Conservation (phyloP, 2,888 invertebrate genomes). For the Leptarthrus brevirostris region DNA sequence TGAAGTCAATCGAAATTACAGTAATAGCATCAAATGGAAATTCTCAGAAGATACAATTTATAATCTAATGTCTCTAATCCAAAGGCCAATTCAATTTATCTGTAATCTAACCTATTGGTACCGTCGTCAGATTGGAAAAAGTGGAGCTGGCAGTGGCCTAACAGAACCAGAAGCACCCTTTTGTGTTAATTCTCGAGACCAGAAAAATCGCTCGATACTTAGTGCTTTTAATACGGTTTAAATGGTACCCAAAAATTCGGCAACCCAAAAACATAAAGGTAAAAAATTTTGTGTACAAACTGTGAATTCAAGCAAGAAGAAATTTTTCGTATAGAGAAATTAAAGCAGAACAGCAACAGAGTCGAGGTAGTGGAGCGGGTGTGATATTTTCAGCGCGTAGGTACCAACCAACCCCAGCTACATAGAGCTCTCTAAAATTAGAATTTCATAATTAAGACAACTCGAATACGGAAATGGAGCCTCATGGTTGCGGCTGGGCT, state of each 20-base stretch:
- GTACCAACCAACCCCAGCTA: slow-evolving; percentile 6
- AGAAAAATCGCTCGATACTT: no score
- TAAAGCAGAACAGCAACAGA: slow-evolving; percentile 4
- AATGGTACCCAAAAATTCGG: no score
- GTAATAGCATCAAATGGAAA: no score
- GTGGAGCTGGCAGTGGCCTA: no score
- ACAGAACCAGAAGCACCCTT: no score
- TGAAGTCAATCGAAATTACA: no score
- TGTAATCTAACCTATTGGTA: no score
- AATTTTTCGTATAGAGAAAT: slow-evolving; percentile 36
- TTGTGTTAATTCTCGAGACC: no score
- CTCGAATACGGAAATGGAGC: slow-evolving; percentile 42
- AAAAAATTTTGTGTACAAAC: slow-evolving; percentile 36
- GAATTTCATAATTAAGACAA: slow-evolving; percentile 48
- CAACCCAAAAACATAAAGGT: slow-evolving; percentile 13
- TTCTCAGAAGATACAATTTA: no score
- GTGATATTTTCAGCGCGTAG: slow-evolving; percentile 37
- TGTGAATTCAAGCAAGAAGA: slow-evolving; percentile 35
- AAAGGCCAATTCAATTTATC: no score
- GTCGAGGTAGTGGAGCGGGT: slow-evolving; percentile 6
- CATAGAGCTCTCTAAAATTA: slow-evolving; percentile 39
- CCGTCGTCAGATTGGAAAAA: no score
- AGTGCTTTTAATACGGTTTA: slow-evolving; percentile 5
- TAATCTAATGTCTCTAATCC: no score
- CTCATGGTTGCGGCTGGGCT: slow-evolving; percentile 4